These are phyloP conservation scores for Lepilemur septentrionalis DNA, from an alignment of 2,797 vertebrate species.

Conservation along the genomic window DNA sequence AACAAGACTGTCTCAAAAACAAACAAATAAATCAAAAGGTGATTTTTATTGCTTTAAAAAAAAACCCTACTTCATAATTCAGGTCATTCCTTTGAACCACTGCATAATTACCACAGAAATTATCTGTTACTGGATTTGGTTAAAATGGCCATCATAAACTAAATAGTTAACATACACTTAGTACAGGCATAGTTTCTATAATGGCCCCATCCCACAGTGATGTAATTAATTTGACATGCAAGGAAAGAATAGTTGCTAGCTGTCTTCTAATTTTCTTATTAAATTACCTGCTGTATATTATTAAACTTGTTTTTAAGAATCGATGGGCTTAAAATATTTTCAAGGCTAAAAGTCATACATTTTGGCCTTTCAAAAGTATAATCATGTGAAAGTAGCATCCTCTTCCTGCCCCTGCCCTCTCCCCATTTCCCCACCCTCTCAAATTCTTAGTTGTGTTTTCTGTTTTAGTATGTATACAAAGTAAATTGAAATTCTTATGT, in stretches of 20 bases:
- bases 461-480: slow-evolving; percentile 8
- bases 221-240: slow-evolving; percentile 9
- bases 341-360: neutral
- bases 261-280: slow-evolving; percentile 44
- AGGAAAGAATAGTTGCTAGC: slow-evolving; percentile 9
- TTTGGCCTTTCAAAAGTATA: neutral
- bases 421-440: too few relatives aligned
- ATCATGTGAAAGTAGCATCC: neutral
- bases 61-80: neutral
- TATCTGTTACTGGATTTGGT: neutral
- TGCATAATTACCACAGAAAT: slow-evolving; percentile 20
- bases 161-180: neutral
- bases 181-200: slow-evolving; percentile 1
- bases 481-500: slow-evolving; percentile 25
- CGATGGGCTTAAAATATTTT: slow-evolving; percentile 51
- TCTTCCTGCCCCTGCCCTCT: neutral
- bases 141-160: slow-evolving; percentile 17
- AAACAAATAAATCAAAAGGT: neutral
- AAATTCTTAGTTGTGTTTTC: slow-evolving; percentile 20
- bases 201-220: neutral
- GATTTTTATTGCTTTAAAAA: slow-evolving; percentile 17
- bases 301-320: slow-evolving; percentile 43
- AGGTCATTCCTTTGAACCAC: neutral
- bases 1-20: neutral
- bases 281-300: neutral